A percentile compares a stretch with the other conserved stretches of the same genome.
These are phyloP conservation scores for Cherax destructor DNA, from an alignment of 1,140 invertebrate genomes.

Conservation along the genomic window DNA sequence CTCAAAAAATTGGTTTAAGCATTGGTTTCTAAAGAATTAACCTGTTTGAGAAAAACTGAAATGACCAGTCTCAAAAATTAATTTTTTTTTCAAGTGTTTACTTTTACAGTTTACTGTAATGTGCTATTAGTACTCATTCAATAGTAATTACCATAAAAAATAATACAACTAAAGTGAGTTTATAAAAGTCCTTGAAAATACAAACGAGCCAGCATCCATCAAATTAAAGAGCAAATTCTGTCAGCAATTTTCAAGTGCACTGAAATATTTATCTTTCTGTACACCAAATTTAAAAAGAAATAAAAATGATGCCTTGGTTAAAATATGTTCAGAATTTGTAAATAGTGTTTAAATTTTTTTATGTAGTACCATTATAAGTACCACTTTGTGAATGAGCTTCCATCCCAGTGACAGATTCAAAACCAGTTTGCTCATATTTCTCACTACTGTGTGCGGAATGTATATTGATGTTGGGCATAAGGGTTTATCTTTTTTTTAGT, in stretches of 20 bases:
- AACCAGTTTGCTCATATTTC: conserved; percentile 32
- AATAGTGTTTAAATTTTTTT: background rate
- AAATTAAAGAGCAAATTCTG: background rate
- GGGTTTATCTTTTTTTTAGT: background rate
- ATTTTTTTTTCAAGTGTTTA: too few species aligned
- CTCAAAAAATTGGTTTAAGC: too few species aligned
- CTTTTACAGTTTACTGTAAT: too few species aligned
- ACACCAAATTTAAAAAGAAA: too few species aligned
- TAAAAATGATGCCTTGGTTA: background rate
- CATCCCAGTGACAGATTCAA: conserved; percentile 34
- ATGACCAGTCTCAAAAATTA: too few species aligned
- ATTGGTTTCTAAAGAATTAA: too few species aligned
- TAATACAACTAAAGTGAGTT: too few species aligned
- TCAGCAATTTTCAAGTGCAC: background rate
- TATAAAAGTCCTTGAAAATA: too few species aligned
- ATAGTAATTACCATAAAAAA: too few species aligned
- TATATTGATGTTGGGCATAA: background rate
- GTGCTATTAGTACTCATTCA: too few species aligned
- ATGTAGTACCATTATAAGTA: background rate
- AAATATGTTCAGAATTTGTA: background rate
- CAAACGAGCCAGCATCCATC: background rate
- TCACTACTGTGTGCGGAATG: conserved; percentile 14
- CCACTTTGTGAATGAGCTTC: conserved; percentile 27
- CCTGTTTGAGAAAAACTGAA: too few species aligned
- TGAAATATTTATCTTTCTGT: too few species aligned